Base-by-base conservation (phyloP, 2,888 invertebrate genomes). In the Spicauda simplicius region DNA sequence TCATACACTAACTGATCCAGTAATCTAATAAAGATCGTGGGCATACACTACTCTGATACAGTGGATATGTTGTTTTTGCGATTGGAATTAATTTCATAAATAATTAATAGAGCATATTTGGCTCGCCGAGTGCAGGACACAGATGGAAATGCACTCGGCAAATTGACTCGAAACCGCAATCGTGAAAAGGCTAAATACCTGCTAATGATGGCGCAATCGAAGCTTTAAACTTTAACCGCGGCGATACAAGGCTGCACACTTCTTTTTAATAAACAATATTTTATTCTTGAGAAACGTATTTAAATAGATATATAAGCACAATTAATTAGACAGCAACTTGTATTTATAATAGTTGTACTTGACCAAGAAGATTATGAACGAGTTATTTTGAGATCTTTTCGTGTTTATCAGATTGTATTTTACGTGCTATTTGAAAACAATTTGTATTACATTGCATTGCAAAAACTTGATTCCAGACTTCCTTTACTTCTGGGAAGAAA, bases 131-230 rank as follows among this genome's bases (percentile, higher is more conserved):
- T 68, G 87, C 85, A 84, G 90, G 83, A 78, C 80, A 78, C 84
- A 85, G 88, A 87, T 89, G 86, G 84, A 87, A 90, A 90, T 90
- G 88, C 90, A 90, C 86, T 90, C 90, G 83, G 77, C 87, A 91
- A 92, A 92, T 93, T 92, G 91, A 91, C 91, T 89, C 87, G 80
- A 86, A 87, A 91, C 92, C 92, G 84, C 93, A 92, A 82, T 83
- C 84, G 81, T 85, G 84, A 84, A 90, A 91, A 90, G 88, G 88
- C 90, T 91, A 91, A 91, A 91, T 92, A 89, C 84, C 87, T 83
- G 88, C 88, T 91, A 91, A 91, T 92, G 90, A 91, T 90, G 81
- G 81, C 79, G 77, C 82, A 85, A 86, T 85, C 86, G 85, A 85
- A 77, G 77, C 77, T 75, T 77, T 77, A 70, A 75, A 73, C 69